Percentiles rank a stretch among this genome's conserved stretches.
Evolutionary conservation across 2,797 vertebrate genomes (phyloP).

Genomic region (Amazonetta brasiliensis): DNA sequence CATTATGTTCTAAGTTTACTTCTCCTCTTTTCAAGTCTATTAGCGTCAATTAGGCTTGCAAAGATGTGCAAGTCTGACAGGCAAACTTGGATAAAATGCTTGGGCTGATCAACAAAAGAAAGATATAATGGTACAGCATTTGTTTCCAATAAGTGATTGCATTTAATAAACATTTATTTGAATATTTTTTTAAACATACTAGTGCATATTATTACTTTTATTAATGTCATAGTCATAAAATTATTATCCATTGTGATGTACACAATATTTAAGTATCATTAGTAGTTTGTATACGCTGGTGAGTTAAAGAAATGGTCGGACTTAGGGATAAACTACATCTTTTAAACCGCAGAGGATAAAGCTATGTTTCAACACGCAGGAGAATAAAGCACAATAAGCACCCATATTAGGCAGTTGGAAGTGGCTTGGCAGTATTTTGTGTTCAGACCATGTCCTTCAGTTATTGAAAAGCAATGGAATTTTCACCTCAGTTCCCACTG

Average conservation of each 20-base stretch:
- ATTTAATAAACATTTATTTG: constrained; percentile 81
- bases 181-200: constrained; percentile 76
- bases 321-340: neutral
- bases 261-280: constrained; percentile 71
- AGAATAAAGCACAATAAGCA: neutral
- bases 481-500: neutral
- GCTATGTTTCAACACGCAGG: neutral
- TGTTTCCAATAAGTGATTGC: constrained; percentile 72
- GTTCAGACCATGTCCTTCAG: neutral
- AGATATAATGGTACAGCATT: constrained; percentile 72
- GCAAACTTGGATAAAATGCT: constrained; percentile 76
- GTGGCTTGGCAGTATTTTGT: neutral
- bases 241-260: constrained; percentile 74
- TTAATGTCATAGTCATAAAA: constrained; percentile 69
- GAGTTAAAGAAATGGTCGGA: constrained; percentile 47
- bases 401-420: neutral
- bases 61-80: constrained; percentile 69
- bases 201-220: constrained; percentile 80
- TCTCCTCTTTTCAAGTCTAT: constrained; percentile 66
- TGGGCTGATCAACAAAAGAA: constrained; percentile 59
- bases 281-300: constrained; percentile 73
- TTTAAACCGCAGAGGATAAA: neutral
- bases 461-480: neutral
- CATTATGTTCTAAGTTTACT: constrained; percentile 64
- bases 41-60: constrained; percentile 71